Evolutionary conservation across 2,888 invertebrate genomes (phyloP), one percentile per base, ranked within the genome.

Genomic region (Imbricaverruca yamaguchii): DNA sequence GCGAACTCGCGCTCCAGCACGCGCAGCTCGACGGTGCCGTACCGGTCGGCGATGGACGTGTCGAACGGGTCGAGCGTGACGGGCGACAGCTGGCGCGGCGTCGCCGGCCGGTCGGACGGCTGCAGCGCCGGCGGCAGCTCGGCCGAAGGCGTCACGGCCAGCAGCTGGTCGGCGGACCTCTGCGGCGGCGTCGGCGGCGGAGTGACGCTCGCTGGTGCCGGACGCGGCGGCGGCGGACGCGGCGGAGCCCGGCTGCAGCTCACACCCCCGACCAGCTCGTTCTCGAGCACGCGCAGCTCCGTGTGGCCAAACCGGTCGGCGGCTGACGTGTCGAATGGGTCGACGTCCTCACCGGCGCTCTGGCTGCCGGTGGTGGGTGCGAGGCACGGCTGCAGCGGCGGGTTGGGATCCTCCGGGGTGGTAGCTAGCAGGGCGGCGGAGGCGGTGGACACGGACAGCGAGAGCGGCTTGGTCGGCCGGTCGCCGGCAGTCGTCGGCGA

Each of bases 201-300:
- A 59, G n/a, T 67, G 61, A 53, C 80, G n/a, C 15, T 81, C 69
- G 61, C 23, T 1, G 67, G 63, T 23, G 56, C n/a, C 8, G 9
- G 61, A 11, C 15, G 13, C n/a, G 56, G 63, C 11, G 61, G 56
- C 13, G 77, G 77, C n/a, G 12, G 53, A 10, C 39, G 59, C 57
- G 67, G 61, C 15, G 81, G 25, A 25, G 57, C 53, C 21, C n/a
- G 21, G 10, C n/a, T 74, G 63, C 74, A 78, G n/a, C 23, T 55
- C 6, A 59, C 63, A 3, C 63, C 78, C 23, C 82, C 80, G 15
- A 84, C 89, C 85, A 94, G 89, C 87, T 95, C 94, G 80, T 92
- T 92, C 87, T 94, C 94, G 0, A 95, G 87, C 39, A 93, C 86
- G 86, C 82, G 82, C 67, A 83, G 81, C 80, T 84, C 83, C 53